Conservation (phyloP, 2,888 invertebrate species). For the Euphydryas editha region DNA sequence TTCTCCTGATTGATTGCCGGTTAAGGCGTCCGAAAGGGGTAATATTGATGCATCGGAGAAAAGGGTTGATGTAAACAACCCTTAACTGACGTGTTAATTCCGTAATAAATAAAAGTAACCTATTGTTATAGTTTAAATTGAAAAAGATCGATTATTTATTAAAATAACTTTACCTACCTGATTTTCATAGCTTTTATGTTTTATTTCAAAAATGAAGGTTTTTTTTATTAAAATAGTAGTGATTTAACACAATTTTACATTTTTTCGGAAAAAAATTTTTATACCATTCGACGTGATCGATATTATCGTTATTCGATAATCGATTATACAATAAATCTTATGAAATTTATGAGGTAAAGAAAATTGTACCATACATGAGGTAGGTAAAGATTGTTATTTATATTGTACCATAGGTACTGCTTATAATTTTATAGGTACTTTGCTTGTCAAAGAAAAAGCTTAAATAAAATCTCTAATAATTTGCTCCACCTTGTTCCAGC, state of each 20-base stretch:
- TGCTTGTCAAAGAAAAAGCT: too few species aligned
- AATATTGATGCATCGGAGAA: conserved; percentile 59
- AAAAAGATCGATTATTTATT: conserved; percentile 23
- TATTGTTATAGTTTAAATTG: conserved; percentile 35
- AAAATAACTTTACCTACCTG: neutral
- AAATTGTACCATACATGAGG: too few species aligned
- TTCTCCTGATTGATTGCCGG: conserved; percentile 69
- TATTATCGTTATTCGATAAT: too few species aligned
- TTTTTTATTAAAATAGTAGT: neutral
- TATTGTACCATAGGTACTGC: too few species aligned
- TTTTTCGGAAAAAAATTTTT: too few species aligned
- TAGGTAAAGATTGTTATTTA: too few species aligned
- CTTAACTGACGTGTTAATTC: conserved; percentile 74
- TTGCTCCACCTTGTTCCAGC: too few species aligned
- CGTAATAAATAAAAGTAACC: conserved; percentile 59
- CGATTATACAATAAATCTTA: too few species aligned
- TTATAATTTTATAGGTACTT: too few species aligned
- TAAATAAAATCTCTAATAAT: too few species aligned
- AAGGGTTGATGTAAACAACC: conserved; percentile 67
- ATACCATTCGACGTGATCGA: neutral
- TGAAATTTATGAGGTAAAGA: too few species aligned
- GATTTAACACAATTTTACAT: neutral
- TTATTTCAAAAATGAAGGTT: neutral
- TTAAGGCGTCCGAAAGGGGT: conserved; percentile 57
- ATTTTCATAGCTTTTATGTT: neutral